These are phyloP conservation scores for Scomber colias DNA, from an alignment of 2,113 vertebrate genomes.

Conservation along the genomic window DNA sequence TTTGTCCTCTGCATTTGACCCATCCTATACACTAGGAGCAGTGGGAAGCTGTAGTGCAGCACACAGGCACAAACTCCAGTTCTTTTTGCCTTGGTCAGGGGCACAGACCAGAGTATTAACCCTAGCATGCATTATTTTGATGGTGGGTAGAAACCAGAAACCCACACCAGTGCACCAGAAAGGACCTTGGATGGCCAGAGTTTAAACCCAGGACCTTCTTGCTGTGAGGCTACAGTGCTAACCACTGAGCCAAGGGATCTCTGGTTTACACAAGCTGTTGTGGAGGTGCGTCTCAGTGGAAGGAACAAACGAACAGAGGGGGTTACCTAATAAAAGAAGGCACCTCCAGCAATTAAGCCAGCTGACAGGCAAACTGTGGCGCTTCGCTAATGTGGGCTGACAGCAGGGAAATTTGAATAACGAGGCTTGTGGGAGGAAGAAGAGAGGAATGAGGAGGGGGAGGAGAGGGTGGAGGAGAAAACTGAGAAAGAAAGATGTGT, in stretches of 20 bases:
- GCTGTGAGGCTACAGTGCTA: no score
- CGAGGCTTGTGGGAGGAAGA: conserved; percentile 80
- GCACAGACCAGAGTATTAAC: no score
- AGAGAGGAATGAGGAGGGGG: conserved; percentile 49
- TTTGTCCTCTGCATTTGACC: no score
- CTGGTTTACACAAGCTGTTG: conserved; percentile 75
- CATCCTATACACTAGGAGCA: no score
- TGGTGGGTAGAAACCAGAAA: no score
- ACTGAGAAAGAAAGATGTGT: conserved; percentile 71
- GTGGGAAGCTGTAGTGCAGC: no score
- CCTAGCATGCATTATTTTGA: no score
- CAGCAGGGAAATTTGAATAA: conserved; percentile 88
- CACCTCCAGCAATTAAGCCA: conserved; percentile 86
- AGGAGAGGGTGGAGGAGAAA: background rate
- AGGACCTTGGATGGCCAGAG: no score
- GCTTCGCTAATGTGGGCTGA: conserved; percentile 85
- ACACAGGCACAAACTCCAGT: no score
- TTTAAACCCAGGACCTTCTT: no score
- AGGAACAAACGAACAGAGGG: conserved; percentile 78
- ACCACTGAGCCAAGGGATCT: conserved; percentile 40
- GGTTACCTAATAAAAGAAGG: conserved; percentile 85
- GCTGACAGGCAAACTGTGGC: conserved; percentile 84
- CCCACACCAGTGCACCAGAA: no score
- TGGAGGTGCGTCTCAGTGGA: conserved; percentile 69
- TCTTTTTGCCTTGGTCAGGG: no score